Evolutionary conservation across 2,888 invertebrate species (phyloP).

Genomic region (Glyphotaelius pellucidus): DNA sequence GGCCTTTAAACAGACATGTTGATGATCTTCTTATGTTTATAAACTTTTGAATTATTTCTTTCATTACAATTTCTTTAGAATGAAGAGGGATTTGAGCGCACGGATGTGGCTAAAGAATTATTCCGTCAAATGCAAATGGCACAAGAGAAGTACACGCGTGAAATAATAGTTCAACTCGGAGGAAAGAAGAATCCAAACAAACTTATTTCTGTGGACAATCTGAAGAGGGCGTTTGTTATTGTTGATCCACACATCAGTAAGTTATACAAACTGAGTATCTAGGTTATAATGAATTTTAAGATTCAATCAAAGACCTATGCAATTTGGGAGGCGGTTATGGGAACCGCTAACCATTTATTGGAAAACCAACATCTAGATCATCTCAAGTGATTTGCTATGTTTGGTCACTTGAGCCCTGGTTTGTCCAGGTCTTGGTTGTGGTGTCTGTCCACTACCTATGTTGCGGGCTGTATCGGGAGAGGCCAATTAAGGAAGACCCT

Average conservation of each 20-base stretch:
- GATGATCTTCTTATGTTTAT: too few species aligned
- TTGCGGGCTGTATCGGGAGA: too few species aligned
- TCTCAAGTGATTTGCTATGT: too few species aligned
- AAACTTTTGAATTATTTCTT: neutral
- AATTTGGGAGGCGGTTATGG: neutral
- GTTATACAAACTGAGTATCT: slow-evolving; percentile 4
- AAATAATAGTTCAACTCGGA: slow-evolving; percentile 72
- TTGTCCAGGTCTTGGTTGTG: too few species aligned
- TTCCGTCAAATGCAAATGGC: slow-evolving; percentile 73
- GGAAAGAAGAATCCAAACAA: slow-evolving; percentile 69
- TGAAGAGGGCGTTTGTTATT: slow-evolving; percentile 74
- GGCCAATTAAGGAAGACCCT: too few species aligned
- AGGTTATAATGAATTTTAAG: neutral
- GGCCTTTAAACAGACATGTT: too few species aligned
- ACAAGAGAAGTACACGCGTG: slow-evolving; percentile 75
- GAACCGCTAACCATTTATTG: too few species aligned
- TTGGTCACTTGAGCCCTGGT: too few species aligned
- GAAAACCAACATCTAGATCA: too few species aligned
- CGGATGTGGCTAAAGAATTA: slow-evolving; percentile 73
- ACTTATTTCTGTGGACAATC: slow-evolving; percentile 70
- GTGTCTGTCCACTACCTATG: too few species aligned
- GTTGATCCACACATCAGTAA: slow-evolving; percentile 74
- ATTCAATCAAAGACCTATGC: neutral
- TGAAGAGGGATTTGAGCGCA: slow-evolving; percentile 75
- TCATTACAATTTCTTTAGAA: slow-evolving; percentile 69